These are phyloP conservation scores for Platanista minor DNA, from an alignment of 2,113 vertebrate genomes.

Conservation along the genomic window DNA sequence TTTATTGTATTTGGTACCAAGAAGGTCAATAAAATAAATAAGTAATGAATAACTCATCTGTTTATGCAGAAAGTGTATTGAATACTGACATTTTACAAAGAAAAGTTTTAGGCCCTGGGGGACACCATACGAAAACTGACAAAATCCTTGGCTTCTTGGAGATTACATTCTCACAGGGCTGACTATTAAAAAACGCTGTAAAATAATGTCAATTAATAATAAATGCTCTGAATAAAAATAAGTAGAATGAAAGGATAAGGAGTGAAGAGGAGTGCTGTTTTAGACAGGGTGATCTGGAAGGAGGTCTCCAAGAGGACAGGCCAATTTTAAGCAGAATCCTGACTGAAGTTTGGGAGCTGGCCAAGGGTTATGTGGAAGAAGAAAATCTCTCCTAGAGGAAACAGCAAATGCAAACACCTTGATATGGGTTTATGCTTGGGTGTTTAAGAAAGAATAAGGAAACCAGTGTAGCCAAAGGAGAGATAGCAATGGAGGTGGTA, in stretches of 20 bases:
- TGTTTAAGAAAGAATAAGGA: not conserved
- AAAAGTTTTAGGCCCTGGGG: not conserved
- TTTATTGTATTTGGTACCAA: not conserved
- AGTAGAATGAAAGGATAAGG: not conserved
- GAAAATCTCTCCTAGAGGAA: not conserved
- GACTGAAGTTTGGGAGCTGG: not conserved
- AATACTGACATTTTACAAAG: not conserved
- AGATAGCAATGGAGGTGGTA: not conserved
- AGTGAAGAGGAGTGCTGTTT: not conserved
- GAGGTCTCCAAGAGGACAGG: not conserved
- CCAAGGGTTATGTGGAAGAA: not conserved
- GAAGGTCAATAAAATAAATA: not conserved
- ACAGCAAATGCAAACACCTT: not conserved
- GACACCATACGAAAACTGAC: not conserved
- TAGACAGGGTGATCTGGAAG: not conserved
- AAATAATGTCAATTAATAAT: not conserved
- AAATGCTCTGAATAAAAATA: not conserved
- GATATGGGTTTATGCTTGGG: not conserved
- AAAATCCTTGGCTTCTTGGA: not conserved
- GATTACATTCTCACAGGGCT: not conserved
- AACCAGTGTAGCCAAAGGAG: not conserved
- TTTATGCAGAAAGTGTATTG: not conserved
- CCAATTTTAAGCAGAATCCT: not conserved
- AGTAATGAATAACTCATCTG: not conserved
- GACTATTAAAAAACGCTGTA: not conserved